phyloP scores from a whole-genome alignment of 2,113 vertebrate genomes.

The Pteruthius melanotis region DNA sequence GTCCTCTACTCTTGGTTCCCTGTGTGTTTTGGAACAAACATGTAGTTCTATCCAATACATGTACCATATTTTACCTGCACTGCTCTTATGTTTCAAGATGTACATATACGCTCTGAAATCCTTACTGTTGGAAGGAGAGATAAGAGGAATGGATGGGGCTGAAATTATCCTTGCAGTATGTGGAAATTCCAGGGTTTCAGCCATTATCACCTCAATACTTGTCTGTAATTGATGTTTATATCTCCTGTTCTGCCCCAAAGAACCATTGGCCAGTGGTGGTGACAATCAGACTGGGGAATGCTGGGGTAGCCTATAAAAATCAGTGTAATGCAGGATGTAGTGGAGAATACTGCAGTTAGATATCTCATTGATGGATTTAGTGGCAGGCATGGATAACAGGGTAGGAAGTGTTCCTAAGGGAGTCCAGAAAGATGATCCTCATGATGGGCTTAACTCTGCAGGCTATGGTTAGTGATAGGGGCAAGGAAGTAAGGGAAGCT shows the following conservation, averaged over 20 bases:
- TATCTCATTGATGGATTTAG: not conserved
- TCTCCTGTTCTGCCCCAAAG: not conserved
- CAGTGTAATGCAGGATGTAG: not conserved
- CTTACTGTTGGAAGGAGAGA: not conserved
- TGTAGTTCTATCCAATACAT: not conserved
- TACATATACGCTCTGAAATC: not conserved
- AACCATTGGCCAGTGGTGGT: no score
- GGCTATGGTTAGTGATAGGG: not conserved
- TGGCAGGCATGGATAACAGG: not conserved
- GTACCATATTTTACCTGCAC: not conserved
- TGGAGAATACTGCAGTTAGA: not conserved
- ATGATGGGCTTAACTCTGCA: not conserved
- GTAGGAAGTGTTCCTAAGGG: not conserved
- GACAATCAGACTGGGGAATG: not conserved
- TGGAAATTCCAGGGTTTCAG: not conserved
- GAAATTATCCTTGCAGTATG: not conserved
- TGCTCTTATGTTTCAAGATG: not conserved
- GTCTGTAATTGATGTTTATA: not conserved
- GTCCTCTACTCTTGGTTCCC: not conserved
- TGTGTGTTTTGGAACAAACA: not conserved
- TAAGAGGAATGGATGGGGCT: not conserved
- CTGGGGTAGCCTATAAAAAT: not conserved
- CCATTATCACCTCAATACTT: not conserved
- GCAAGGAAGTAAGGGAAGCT: not conserved
- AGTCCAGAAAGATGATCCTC: not conserved